Percentiles rank a stretch among this genome's conserved stretches.
These are phyloP conservation scores for Misgurnus mizolepis DNA, from an alignment of 2,113 vertebrate genomes.

Conservation along the genomic window DNA sequence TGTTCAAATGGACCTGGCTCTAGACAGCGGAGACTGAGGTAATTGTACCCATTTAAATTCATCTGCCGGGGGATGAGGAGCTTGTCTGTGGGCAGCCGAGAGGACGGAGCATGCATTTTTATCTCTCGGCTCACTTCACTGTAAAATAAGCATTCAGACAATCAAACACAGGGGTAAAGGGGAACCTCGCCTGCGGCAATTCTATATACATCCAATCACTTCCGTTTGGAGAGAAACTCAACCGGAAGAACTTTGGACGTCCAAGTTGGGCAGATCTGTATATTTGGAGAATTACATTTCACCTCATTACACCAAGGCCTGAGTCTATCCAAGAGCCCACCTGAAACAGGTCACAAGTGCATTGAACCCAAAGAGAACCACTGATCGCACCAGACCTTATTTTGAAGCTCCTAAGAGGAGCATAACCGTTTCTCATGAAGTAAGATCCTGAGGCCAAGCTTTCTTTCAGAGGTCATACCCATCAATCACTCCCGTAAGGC, in stretches of 20 bases:
- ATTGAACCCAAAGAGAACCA: not conserved
- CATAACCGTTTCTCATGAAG: not conserved
- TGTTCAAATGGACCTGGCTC: slow-evolving; percentile 21
- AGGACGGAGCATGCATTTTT: slow-evolving; percentile 39
- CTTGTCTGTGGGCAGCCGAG: slow-evolving; percentile 11
- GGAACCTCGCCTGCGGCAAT: not conserved
- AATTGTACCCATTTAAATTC: slow-evolving; percentile 33
- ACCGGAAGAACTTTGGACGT: not conserved
- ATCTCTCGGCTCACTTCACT: slow-evolving; percentile 31
- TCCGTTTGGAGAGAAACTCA: not conserved
- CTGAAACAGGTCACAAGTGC: not conserved
- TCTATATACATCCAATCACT: not conserved
- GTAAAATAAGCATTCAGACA: slow-evolving; percentile 36
- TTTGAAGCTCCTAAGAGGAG: not conserved
- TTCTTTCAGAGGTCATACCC: not conserved
- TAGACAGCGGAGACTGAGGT: not conserved
- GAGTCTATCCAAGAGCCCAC: not conserved
- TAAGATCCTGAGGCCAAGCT: not conserved
- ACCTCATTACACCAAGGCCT: not conserved
- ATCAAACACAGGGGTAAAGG: not conserved
- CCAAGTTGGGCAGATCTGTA: too few relatives aligned
- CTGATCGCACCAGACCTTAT: not conserved
- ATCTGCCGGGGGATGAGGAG: slow-evolving; percentile 1
- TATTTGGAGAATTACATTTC: not conserved
- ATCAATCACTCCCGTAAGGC: slow-evolving; percentile 1